Conservation (phyloP, 2,797 vertebrate genomes). For the Austrolebias charrua region DNA sequence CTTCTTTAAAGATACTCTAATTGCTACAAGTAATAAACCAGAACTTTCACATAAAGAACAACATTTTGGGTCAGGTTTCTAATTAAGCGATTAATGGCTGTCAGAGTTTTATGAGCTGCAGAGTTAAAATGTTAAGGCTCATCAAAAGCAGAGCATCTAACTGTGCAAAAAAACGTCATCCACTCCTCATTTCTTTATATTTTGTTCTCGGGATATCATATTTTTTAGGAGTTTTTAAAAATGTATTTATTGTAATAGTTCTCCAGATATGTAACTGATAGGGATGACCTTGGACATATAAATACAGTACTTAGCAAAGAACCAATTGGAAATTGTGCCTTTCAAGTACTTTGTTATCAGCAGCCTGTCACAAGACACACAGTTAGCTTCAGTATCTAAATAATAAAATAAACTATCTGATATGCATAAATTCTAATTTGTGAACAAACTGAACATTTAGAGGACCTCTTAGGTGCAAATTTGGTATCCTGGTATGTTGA, state of each 20-base stretch:
- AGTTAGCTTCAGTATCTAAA: too few species aligned
- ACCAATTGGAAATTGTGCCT: neutral
- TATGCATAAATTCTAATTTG: too few species aligned
- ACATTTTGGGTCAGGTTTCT: constrained; percentile 42
- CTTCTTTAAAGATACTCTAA: constrained; percentile 44
- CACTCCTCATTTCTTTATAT: neutral
- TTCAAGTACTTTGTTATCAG: too few species aligned
- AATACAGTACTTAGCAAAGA: neutral
- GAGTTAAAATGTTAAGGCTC: constrained; percentile 13
- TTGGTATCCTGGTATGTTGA: too few species aligned
- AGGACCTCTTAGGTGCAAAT: too few species aligned
- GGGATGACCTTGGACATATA: neutral
- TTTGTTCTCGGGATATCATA: neutral
- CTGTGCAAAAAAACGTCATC: neutral
- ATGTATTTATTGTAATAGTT: neutral
- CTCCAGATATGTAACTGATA: neutral
- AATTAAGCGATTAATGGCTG: constrained; percentile 8
- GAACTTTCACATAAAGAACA: constrained; percentile 22
- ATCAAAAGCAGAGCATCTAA: constrained; percentile 1
- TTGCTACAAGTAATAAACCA: constrained; percentile 37
- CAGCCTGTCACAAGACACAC: too few species aligned
- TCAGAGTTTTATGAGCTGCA: constrained; percentile 13
- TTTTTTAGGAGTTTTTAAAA: neutral
- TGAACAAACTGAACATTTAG: too few species aligned
- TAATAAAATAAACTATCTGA: too few species aligned